Conservation (phyloP, 2,113 vertebrate species). For the Phalacrocorax aristotelis region DNA sequence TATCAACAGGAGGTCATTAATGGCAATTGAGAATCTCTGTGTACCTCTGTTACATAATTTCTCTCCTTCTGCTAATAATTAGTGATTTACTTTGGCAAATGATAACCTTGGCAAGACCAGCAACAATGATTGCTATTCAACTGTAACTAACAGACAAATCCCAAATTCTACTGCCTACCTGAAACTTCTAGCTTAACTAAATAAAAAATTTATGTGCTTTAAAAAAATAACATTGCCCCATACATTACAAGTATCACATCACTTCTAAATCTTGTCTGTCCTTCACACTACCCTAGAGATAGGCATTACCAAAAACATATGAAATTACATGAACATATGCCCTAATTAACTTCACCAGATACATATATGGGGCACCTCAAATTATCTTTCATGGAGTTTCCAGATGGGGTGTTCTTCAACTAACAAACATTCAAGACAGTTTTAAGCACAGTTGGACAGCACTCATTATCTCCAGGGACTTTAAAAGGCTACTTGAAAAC, state of each 20-base stretch:
- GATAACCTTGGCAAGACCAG: background rate
- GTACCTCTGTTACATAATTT: background rate
- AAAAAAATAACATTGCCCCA: background rate
- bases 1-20: background rate
- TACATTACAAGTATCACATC: background rate
- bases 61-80: background rate
- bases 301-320: background rate
- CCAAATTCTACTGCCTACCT: background rate
- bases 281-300: background rate
- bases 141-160: background rate
- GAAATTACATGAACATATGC: background rate
- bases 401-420: background rate
- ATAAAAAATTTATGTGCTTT: background rate
- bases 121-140: background rate
- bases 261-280: background rate
- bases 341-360: background rate
- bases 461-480: background rate
- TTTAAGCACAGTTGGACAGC: background rate
- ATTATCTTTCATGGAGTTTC: background rate
- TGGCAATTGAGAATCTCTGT: background rate
- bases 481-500: conserved; percentile 40
- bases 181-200: background rate
- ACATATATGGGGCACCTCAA: background rate
- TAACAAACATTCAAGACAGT: background rate
- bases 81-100: background rate